Base-by-base conservation (phyloP, 1,140 invertebrate genomes). In the Musca domestica region DNA sequence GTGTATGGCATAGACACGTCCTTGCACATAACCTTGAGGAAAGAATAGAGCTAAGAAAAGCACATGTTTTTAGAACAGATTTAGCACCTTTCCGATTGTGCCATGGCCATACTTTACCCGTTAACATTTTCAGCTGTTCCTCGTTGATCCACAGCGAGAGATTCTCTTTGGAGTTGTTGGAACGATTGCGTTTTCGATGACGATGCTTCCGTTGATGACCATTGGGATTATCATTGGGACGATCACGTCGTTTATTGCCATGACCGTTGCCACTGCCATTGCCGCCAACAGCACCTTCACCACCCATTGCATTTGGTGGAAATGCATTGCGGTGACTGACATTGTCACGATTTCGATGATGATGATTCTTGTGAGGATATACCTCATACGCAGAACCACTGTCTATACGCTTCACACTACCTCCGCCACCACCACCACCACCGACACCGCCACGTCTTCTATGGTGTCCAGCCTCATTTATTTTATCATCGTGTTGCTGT, bases 1-100 rank as follows among this genome's bases (percentile, higher is more conserved):
- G 51, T 88, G 84, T 71, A 96, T 96, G 27, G 91, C 93, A 81
- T 90, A 94, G 72, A 96, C 93, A 84, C 93, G 90, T 89, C 95
- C 94, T 17, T 66, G 68, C 65, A 68, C 70, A 70, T 77, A 74
- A 72, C 72, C 71, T 68, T 77, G 74, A 22, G 76, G 75, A 30
- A 80, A 80, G 68, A 80, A 80, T 6, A 80, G 69, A 6, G 74
- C 77, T 66, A 64, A 63, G 19, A 51, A 58, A 20, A 67, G 27
- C 9, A 69, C 20, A 66, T 22, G 15, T 34, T 51, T 34, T 41
- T 41, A 41, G 34, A 41, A 41, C 12, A 41, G 12, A 41, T 41
- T 41, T 41, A 41, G 34, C 34, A 41, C 34, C 10, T 41, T 41
- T 41, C 34, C 58, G 12, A 7, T 41, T 41, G 34, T 41, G 34